phyloP scores from a whole-genome alignment of 2,888 invertebrate species.

The Meandrusa payeni region DNA sequence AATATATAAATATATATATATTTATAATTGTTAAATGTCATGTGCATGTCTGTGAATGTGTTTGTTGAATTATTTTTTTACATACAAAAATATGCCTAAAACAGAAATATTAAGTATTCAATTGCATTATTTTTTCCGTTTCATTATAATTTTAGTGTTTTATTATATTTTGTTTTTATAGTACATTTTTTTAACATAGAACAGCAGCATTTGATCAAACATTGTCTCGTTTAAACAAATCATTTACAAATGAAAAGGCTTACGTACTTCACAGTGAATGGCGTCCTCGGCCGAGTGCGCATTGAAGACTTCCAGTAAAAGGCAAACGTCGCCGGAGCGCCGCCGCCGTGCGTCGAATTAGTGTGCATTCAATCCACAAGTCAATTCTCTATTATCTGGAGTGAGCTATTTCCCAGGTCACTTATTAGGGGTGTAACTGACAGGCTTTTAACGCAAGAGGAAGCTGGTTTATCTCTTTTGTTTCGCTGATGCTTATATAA shows the following conservation, averaged over 20 bases:
- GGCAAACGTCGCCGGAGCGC: not conserved
- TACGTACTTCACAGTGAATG: constrained; percentile 1
- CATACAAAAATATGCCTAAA: too few relatives aligned
- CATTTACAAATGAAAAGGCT: not conserved
- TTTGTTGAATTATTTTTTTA: too few relatives aligned
- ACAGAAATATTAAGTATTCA: too few relatives aligned
- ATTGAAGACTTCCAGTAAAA: constrained; percentile 17
- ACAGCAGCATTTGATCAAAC: constrained; percentile 1
- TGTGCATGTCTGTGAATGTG: too few relatives aligned
- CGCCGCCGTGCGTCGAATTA: constrained; percentile 35
- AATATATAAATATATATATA: too few relatives aligned
- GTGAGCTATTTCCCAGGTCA: constrained; percentile 26
- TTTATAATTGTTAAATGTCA: too few relatives aligned
- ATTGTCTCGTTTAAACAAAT: constrained; percentile 4
- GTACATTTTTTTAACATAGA: too few relatives aligned
- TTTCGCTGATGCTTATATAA: too few relatives aligned
- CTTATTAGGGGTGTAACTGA: constrained; percentile 18
- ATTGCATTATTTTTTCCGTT: too few relatives aligned
- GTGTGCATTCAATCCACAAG: constrained; percentile 44
- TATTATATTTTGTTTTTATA: too few relatives aligned
- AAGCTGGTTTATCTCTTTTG: too few relatives aligned
- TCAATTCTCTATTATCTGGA: constrained; percentile 35
- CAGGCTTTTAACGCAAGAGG: constrained; percentile 20
- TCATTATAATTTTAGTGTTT: too few relatives aligned
- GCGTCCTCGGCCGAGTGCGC: not conserved